These are phyloP conservation scores for Pristionchus pacificus DNA, from an alignment of 1,140 invertebrate genomes.

Conservation along the genomic window DNA sequence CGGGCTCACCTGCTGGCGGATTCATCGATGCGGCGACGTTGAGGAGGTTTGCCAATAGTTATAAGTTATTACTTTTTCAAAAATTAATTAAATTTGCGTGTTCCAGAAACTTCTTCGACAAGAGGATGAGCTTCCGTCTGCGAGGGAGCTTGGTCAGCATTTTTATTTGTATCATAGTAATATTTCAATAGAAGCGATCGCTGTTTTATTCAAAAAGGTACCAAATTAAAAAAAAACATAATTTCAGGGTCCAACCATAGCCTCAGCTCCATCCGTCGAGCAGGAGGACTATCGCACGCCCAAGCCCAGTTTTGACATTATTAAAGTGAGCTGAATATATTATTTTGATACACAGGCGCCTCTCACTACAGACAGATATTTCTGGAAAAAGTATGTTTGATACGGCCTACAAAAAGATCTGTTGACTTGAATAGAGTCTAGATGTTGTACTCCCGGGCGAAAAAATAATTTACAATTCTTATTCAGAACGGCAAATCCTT, in stretches of 20 bases:
- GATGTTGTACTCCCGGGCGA: too few relatives aligned
- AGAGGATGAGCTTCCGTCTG: background rate
- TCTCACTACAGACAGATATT: too few relatives aligned
- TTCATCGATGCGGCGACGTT: background rate
- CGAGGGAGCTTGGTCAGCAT: background rate
- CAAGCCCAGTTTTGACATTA: constrained; percentile 44
- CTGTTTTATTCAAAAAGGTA: background rate
- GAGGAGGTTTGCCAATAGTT: too few relatives aligned
- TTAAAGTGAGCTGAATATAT: constrained; percentile 29
- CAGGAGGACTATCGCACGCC: constrained; percentile 58
- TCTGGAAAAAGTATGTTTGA: too few relatives aligned
- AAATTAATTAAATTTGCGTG: too few relatives aligned
- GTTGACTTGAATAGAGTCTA: too few relatives aligned
- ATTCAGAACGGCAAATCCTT: constrained; percentile 47
- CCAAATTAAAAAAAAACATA: background rate
- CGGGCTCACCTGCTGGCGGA: too few relatives aligned
- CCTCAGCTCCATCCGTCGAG: constrained; percentile 54
- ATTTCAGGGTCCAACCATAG: constrained; percentile 50
- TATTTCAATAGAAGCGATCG: too few relatives aligned
- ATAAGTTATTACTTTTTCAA: too few relatives aligned
- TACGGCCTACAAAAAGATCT: too few relatives aligned
- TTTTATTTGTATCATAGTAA: background rate
- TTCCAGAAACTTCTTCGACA: background rate
- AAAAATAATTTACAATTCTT: background rate
- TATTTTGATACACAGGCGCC: too few relatives aligned